Conservation (phyloP, 2,888 invertebrate genomes). For the Drosophila mettleri region DNA sequence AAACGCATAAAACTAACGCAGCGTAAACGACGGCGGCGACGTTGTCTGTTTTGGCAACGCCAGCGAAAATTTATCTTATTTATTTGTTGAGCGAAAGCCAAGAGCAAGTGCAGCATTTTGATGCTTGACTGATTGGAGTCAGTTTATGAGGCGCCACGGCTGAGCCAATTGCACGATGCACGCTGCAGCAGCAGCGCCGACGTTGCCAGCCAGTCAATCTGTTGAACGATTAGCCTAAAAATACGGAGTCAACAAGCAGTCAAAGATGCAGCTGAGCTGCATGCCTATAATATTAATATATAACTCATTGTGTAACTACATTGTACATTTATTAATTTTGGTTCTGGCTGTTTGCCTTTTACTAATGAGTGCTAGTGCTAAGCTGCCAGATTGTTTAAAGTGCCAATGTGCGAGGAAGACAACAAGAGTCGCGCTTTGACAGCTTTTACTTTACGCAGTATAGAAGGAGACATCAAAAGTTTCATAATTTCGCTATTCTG, state of each 20-base stretch:
- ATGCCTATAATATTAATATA: no score
- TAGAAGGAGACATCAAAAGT: conserved; percentile 8
- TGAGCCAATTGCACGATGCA: conserved; percentile 17
- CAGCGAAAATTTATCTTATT: conserved; percentile 79
- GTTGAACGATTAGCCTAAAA: neutral
- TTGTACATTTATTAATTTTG: neutral
- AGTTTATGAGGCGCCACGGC: conserved; percentile 58
- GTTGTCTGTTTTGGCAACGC: conserved; percentile 69
- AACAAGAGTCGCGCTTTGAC: neutral
- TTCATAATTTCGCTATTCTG: neutral
- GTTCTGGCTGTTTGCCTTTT: neutral
- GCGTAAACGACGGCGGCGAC: conserved; percentile 78
- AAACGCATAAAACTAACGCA: conserved; percentile 83
- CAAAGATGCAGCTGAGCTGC: no score
- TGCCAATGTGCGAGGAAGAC: neutral
- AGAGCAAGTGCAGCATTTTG: conserved; percentile 74
- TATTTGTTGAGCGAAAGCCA: conserved; percentile 71
- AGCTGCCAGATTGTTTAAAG: conserved; percentile 13
- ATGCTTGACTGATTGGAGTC: conserved; percentile 80
- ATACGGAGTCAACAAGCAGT: neutral
- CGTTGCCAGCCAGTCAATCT: conserved; percentile 30
- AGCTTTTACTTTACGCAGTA: neutral
- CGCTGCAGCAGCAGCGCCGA: neutral
- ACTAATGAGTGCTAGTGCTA: neutral
- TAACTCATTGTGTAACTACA: no score